phyloP scores from a whole-genome alignment of 1,140 invertebrate genomes.

The Sarcophaga peregrina region DNA sequence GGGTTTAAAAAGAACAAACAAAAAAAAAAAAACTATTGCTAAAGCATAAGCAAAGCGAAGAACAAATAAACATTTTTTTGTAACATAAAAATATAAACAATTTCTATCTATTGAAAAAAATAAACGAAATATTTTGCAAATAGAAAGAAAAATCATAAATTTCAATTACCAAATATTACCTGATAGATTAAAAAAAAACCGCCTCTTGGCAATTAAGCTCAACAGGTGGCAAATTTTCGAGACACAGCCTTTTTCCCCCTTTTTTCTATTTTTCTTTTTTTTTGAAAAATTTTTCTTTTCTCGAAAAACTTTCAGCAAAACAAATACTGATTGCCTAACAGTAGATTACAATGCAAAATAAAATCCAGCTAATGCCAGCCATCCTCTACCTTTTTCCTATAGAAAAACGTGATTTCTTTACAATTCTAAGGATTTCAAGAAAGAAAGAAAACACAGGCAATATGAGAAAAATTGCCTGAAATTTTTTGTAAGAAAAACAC shows the following conservation, averaged over 20 bases:
- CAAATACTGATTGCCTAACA: background rate
- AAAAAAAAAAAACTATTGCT: no score
- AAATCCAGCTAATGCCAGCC: conserved; percentile 34
- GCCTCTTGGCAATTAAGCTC: background rate
- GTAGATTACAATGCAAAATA: background rate
- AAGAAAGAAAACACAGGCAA: no score
- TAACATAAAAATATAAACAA: no score
- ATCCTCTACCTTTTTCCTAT: background rate
- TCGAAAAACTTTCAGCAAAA: background rate
- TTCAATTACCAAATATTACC: background rate
- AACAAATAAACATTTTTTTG: no score
- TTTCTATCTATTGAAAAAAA: no score
- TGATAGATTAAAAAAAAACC: background rate
- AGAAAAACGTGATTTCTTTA: conserved; percentile 36
- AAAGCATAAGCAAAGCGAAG: no score
- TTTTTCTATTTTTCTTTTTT: background rate
- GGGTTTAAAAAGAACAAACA: no score
- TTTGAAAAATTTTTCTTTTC: background rate
- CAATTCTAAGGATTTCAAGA: conserved; percentile 10
- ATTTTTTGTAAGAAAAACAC: conserved; percentile 18
- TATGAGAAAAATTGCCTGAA: background rate
- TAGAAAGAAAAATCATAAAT: background rate
- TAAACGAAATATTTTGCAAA: no score
- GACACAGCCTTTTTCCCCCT: background rate
- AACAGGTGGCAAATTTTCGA: conserved; percentile 20